phyloP scores from a whole-genome alignment of 2,888 invertebrate species.

The Orthosia cruda region DNA sequence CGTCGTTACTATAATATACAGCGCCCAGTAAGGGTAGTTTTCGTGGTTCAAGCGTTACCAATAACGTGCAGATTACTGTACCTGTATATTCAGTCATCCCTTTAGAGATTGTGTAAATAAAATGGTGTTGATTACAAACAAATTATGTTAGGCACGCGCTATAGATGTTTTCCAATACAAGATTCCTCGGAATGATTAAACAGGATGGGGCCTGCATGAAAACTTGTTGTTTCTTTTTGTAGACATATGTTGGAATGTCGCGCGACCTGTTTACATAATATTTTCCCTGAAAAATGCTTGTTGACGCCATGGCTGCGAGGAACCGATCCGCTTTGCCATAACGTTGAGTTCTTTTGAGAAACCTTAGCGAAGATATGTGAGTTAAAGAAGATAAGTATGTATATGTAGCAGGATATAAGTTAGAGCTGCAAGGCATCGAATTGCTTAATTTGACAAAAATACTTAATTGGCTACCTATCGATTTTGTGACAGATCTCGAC shows the following conservation, averaged over 20 bases:
- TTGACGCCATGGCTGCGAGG: slow-evolving; percentile 64
- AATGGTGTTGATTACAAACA: slow-evolving; percentile 45
- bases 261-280: slow-evolving; percentile 83
- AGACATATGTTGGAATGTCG: slow-evolving; percentile 68
- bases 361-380: slow-evolving; percentile 4
- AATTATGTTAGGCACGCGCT: slow-evolving; percentile 74
- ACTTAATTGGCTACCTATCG: too few species aligned
- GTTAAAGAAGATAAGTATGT: too few species aligned
- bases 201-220: slow-evolving; percentile 78
- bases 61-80: background rate
- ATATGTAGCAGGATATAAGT: too few species aligned
- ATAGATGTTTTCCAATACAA: slow-evolving; percentile 76
- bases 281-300: slow-evolving; percentile 80
- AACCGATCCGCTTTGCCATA: slow-evolving; percentile 62
- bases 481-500: too few species aligned
- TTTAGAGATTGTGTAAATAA: slow-evolving; percentile 31
- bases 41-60: background rate
- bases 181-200: slow-evolving; percentile 85
- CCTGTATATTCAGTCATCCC: background rate
- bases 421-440: too few species aligned
- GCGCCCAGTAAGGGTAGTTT: slow-evolving; percentile 1
- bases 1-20: background rate
- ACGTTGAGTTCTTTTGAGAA: slow-evolving; percentile 51
- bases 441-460: too few species aligned
- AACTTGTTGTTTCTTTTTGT: slow-evolving; percentile 77